Evolutionary conservation across 2,888 invertebrate genomes (phyloP).

Genomic region (Pandemis cinnamomeana): DNA sequence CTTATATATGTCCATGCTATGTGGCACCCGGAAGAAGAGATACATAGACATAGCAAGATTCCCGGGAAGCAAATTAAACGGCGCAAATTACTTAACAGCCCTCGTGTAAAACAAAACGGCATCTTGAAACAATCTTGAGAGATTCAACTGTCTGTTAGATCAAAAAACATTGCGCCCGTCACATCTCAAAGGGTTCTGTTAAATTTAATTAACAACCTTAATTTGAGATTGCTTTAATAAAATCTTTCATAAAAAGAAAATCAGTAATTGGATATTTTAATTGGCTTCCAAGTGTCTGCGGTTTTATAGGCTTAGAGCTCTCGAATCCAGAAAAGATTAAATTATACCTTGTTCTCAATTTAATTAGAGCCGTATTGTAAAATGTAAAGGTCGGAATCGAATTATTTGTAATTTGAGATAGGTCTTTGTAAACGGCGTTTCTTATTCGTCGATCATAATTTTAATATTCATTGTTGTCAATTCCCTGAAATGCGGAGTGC

Average conservation of each 20-base stretch:
- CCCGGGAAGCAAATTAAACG: not conserved
- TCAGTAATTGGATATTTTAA: conserved; percentile 35
- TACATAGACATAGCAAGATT: no score
- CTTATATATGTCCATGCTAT: no score
- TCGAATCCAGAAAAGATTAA: not conserved
- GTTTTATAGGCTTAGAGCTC: conserved; percentile 5
- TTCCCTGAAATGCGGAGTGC: conserved; percentile 3
- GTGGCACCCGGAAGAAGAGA: no score
- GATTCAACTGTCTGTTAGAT: not conserved
- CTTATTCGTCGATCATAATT: not conserved
- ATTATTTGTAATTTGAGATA: not conserved
- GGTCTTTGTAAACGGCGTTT: not conserved
- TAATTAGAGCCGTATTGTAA: not conserved
- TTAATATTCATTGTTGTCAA: conserved; percentile 3
- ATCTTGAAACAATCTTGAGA: not conserved
- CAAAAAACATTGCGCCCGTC: conserved; percentile 3
- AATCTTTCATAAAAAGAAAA: conserved; percentile 26
- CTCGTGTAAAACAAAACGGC: not conserved
- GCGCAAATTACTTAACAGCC: not conserved
- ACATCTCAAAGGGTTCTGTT: conserved; percentile 9
- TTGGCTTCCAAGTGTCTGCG: conserved; percentile 32
- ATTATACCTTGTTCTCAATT: not conserved
- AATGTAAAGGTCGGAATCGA: not conserved
- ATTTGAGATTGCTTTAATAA: conserved; percentile 12
- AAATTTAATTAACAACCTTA: conserved; percentile 28